phyloP scores from a whole-genome alignment of 1,140 invertebrate genomes.

The Meteorus sp. region DNA sequence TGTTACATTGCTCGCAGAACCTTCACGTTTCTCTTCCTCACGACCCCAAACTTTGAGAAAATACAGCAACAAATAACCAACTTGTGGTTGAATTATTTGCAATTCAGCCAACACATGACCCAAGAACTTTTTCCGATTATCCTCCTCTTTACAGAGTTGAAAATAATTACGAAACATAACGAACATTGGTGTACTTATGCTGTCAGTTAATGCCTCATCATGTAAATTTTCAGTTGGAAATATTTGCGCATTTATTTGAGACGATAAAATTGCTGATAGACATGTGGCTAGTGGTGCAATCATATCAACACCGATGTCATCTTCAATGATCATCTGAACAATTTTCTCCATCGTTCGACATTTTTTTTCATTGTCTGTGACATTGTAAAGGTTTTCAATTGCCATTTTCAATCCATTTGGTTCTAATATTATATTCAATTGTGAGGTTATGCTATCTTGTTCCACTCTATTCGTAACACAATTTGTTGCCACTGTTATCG shows the following conservation, averaged over 20 bases:
- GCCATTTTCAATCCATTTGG: conserved; percentile 66
- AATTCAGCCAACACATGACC: conserved; percentile 76
- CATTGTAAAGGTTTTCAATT: conserved; percentile 67
- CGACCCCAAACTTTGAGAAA: conserved; percentile 78
- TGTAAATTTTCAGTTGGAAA: conserved; percentile 56
- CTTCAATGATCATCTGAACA: conserved; percentile 67
- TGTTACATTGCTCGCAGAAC: conserved; percentile 59
- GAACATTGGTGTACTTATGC: conserved; percentile 79
- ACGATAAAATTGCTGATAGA: conserved; percentile 59
- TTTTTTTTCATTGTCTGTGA: conserved; percentile 66
- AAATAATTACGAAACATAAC: conserved; percentile 77
- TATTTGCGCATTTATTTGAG: conserved; percentile 57
- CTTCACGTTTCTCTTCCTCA: conserved; percentile 62
- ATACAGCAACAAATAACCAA: conserved; percentile 86
- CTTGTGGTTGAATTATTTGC: conserved; percentile 68
- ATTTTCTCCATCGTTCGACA: conserved; percentile 74
- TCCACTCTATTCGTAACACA: conserved; percentile 54
- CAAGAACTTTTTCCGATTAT: conserved; percentile 73
- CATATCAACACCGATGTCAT: conserved; percentile 68
- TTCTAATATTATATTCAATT: conserved; percentile 60
- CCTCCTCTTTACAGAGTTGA: conserved; percentile 74
- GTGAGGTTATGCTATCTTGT: conserved; percentile 57
- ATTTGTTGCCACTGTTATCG: conserved; percentile 28
- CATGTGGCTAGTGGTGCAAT: conserved; percentile 62
- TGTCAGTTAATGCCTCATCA: conserved; percentile 69